These are phyloP conservation scores for Loripinus fragilis DNA, from an alignment of 2,888 invertebrate genomes.

Conservation along the genomic window DNA sequence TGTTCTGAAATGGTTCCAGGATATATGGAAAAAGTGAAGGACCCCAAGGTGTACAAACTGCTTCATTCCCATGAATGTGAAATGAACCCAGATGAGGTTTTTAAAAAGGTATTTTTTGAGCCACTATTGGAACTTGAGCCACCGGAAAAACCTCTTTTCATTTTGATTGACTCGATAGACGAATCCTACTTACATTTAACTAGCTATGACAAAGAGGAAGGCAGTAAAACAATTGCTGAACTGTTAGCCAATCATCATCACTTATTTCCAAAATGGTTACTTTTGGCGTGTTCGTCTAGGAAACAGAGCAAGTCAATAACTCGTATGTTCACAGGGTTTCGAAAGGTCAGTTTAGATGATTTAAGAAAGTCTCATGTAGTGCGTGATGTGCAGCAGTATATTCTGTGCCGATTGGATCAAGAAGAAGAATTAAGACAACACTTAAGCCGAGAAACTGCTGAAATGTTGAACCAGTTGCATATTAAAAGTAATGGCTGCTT, in stretches of 20 bases:
- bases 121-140: constrained; percentile 94
- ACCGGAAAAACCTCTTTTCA: constrained; percentile 91
- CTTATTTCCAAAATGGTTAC: constrained; percentile 95
- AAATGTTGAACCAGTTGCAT: constrained; percentile 96
- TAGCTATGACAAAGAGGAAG: constrained; percentile 67
- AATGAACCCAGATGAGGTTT: constrained; percentile 94
- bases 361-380: constrained; percentile 92
- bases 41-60: constrained; percentile 89
- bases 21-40: constrained; percentile 84
- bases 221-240: constrained; percentile 85
- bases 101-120: constrained; percentile 93
- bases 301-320: constrained; percentile 90
- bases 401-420: constrained; percentile 92
- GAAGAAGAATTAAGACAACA: constrained; percentile 95
- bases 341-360: constrained; percentile 96
- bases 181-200: constrained; percentile 85
- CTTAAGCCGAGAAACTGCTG: constrained; percentile 95
- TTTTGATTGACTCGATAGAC: constrained; percentile 96
- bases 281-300: constrained; percentile 93
- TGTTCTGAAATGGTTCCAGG: constrained; percentile 75
- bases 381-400: constrained; percentile 97
- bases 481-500: constrained; percentile 95
- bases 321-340: constrained; percentile 90
- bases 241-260: constrained; percentile 95
- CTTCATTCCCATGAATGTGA: constrained; percentile 92